Evolutionary conservation across 2,888 invertebrate genomes (phyloP).

Genomic region (Limnephilus auricula): DNA sequence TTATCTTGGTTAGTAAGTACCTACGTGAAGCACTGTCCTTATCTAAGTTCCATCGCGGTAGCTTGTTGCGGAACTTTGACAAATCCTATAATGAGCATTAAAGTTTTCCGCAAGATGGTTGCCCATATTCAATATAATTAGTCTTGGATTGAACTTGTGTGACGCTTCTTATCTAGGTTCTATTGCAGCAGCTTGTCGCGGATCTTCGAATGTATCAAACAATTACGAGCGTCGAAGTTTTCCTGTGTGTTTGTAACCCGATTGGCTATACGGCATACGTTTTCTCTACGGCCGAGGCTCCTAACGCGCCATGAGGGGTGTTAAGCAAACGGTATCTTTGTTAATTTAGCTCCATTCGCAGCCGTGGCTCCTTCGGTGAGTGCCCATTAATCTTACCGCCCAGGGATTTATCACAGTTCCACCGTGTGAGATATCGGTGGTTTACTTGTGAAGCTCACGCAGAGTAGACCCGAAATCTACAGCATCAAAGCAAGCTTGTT

Average conservation of each 20-base stretch:
- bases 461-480: background rate
- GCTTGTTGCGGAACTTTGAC: too few species aligned
- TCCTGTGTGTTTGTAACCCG: background rate
- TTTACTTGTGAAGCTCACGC: constrained; percentile 10
- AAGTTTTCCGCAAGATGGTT: background rate
- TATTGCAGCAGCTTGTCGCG: too few species aligned
- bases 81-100: too few species aligned
- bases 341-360: constrained; percentile 34
- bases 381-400: constrained; percentile 27
- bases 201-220: too few species aligned
- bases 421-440: constrained; percentile 40
- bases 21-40: too few species aligned
- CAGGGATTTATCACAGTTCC: constrained; percentile 36
- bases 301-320: constrained; percentile 21
- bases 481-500: background rate
- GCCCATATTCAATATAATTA: background rate
- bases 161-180: too few species aligned
- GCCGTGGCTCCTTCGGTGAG: constrained; percentile 33
- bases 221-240: background rate
- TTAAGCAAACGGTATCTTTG: constrained; percentile 37
- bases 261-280: background rate
- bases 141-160: too few species aligned
- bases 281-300: background rate
- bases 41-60: too few species aligned
- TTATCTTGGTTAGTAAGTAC: too few species aligned